Conservation (phyloP, 2,888 invertebrate species). For the Cyclophora albipunctata region DNA sequence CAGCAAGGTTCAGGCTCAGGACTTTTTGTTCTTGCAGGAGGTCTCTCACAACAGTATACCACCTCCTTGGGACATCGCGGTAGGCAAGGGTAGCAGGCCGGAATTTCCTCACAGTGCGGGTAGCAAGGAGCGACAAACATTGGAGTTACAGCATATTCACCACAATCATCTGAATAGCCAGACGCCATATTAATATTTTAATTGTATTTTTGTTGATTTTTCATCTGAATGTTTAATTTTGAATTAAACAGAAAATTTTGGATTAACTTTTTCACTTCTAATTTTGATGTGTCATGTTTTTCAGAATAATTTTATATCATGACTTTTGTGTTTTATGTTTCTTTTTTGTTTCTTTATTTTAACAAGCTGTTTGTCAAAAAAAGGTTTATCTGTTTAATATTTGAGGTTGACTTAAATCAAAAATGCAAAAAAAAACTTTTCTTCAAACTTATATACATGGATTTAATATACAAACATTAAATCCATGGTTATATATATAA, state of each 20-base stretch:
- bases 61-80: conserved; percentile 39
- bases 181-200: conserved; percentile 34
- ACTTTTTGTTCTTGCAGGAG: too few species aligned
- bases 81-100: conserved; percentile 37
- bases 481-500: too few species aligned
- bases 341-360: conserved; percentile 20
- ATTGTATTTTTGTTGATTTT: conserved; percentile 14
- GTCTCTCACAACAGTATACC: conserved; percentile 37
- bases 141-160: conserved; percentile 43
- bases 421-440: too few species aligned
- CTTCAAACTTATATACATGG: too few species aligned
- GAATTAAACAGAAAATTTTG: conserved; percentile 5
- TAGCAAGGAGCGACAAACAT: conserved; percentile 33
- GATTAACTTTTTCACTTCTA: conserved; percentile 19
- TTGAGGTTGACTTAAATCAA: too few species aligned
- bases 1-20: neutral
- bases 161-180: conserved; percentile 39
- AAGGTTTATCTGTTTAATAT: too few species aligned
- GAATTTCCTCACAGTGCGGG: conserved; percentile 27
- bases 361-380: conserved; percentile 28
- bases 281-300: conserved; percentile 21
- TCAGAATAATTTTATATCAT: neutral
- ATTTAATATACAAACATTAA: too few species aligned
- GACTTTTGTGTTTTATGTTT: too few species aligned
- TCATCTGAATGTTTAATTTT: conserved; percentile 24